phyloP scores from a whole-genome alignment of 2,797 vertebrate species.

The Poliocrania exsul region DNA sequence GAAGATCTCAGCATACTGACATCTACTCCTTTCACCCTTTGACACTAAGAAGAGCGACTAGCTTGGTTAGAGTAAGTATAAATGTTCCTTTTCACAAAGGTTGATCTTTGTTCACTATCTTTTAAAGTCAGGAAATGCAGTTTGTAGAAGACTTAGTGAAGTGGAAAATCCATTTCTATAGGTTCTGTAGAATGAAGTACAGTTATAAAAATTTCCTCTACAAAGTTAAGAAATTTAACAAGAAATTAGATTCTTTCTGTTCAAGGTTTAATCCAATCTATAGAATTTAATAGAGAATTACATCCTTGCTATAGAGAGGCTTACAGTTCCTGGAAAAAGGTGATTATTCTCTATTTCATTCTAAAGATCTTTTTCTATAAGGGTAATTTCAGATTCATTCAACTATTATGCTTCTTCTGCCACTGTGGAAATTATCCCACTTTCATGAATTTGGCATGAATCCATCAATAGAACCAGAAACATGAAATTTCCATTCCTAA shows the following conservation, averaged over 20 bases:
- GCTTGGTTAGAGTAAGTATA: not conserved
- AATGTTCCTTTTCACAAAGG: not conserved
- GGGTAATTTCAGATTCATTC: conserved; percentile 30
- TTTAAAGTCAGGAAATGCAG: not conserved
- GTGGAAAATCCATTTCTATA: conserved; percentile 33
- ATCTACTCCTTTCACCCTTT: not conserved
- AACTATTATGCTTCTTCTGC: not conserved
- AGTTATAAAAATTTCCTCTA: not conserved
- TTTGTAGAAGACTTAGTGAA: not conserved
- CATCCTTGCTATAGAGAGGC: not conserved
- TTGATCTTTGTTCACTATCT: not conserved
- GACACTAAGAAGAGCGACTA: not conserved
- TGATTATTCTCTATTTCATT: conserved; percentile 48
- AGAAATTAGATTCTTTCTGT: conserved; percentile 33
- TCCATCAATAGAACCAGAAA: not conserved
- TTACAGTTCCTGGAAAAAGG: not conserved
- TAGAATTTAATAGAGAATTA: conserved; percentile 38
- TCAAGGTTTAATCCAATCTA: not conserved
- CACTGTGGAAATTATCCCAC: not conserved
- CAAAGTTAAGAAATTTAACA: conserved; percentile 14
- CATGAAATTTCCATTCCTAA: not conserved
- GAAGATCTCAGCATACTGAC: not conserved
- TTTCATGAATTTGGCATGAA: not conserved
- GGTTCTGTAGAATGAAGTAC: not conserved
- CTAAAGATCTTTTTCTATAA: not conserved